Evolutionary conservation across 1,140 invertebrate species (phyloP), one percentile per base, ranked within the genome.

Genomic region (Agrypnia vestita): DNA sequence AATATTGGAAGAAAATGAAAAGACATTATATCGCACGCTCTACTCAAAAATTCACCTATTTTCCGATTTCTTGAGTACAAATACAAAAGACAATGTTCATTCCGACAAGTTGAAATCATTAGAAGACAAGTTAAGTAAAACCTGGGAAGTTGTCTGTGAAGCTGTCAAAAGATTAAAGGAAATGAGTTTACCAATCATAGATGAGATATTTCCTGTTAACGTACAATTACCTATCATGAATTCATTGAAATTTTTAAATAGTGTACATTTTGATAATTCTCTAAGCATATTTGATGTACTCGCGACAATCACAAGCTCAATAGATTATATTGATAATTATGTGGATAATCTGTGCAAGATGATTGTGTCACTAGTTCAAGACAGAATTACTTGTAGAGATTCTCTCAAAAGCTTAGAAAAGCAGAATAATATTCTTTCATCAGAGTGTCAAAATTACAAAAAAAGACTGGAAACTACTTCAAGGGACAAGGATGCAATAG

Each of bases 81-180:
- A 47, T 56, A 17, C 35, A 43, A 56, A 56, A 35, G 9, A n/a
- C 13, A 43, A 6, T 35, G 17, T 53, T n/a, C 15, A 35, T 51
- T 21, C 15, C n/a, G 8, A 71, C 7, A 59, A 74, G 43, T 56
- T 74, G 35, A 44, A 56, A 56, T 17, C 53, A n/a, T 59, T 56
- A 4, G 51, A 74, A 35, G 35, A 74, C 9, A 74, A 25, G 51
- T 17, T 74, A 17, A 74, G 72, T 17, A 49, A 74, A 74, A 74
- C 46, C 17, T 74, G 72, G 72, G 49, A 74, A 74, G 53, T 53
- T 17, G 15, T 71, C 10, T 71, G 67, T 71, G 67, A 51, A 21
- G 67, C 67, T 13, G 49, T 71, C 3, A 53, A 49, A 15, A 71
- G 49, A 19, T 19, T 71, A 21, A 71, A 71, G 19, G 10, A 47